These are phyloP conservation scores for Drosophila longiperda DNA, from an alignment of 2,888 invertebrate species.

Conservation along the genomic window DNA sequence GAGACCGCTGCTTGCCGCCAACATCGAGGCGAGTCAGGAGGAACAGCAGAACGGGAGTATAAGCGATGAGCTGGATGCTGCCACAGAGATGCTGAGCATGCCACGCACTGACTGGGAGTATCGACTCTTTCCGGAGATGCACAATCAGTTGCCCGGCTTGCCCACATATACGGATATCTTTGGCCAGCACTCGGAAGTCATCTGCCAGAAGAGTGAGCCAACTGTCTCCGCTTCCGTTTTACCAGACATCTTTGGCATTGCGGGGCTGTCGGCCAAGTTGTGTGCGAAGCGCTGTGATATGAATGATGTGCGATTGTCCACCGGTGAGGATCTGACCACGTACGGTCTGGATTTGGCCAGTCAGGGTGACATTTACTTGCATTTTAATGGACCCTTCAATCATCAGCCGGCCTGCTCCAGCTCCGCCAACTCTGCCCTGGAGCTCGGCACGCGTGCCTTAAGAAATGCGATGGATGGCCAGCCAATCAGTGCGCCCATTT, in stretches of 20 bases:
- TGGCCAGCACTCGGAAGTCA: slow-evolving; percentile 47
- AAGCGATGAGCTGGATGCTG: slow-evolving; percentile 30
- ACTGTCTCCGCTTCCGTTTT: background rate
- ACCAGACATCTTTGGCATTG: slow-evolving; percentile 48
- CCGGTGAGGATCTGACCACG: slow-evolving; percentile 63
- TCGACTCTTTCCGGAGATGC: slow-evolving; percentile 59
- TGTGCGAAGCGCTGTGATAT: slow-evolving; percentile 22
- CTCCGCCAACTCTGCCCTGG: slow-evolving; percentile 51
- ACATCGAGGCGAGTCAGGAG: slow-evolving; percentile 40
- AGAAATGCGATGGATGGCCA: slow-evolving; percentile 52
- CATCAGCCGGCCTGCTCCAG: slow-evolving; percentile 50
- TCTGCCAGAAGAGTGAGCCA: slow-evolving; percentile 20
- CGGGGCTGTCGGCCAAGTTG: slow-evolving; percentile 39
- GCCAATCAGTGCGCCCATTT: slow-evolving; percentile 49
- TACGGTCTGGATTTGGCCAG: slow-evolving; percentile 62
- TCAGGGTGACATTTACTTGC: slow-evolving; percentile 68
- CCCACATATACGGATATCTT: slow-evolving; percentile 66
- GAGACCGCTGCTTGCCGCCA: slow-evolving; percentile 37
- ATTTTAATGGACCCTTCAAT: slow-evolving; percentile 71
- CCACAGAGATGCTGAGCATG: background rate
- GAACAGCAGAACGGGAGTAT: slow-evolving; percentile 16
- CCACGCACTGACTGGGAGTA: slow-evolving; percentile 47
- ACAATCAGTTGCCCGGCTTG: slow-evolving; percentile 42
- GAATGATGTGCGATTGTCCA: slow-evolving; percentile 32
- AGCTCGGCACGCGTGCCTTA: slow-evolving; percentile 71